Percentiles rank a stretch among this genome's conserved stretches.
These are phyloP conservation scores for Aplysina aerophoba DNA, from an alignment of 37 sponge, comb jelly and placozoan genomes.

Conservation along the genomic window DNA sequence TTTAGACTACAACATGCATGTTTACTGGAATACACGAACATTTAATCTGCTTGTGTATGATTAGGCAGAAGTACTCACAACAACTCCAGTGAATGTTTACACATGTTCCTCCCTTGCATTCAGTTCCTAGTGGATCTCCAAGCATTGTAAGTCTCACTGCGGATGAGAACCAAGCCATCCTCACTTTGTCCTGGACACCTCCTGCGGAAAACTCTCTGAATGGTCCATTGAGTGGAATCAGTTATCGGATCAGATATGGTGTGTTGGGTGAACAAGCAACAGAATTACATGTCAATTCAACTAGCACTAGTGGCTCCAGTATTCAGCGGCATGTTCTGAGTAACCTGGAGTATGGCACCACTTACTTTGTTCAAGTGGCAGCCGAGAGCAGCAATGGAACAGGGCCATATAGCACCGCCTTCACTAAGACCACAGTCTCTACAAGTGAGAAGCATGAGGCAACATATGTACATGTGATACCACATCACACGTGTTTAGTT, in stretches of 20 bases:
- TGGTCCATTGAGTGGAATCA: constrained; percentile 1
- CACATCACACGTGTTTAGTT: no score
- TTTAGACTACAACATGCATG: neutral
- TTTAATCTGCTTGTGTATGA: neutral
- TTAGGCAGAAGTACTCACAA: neutral
- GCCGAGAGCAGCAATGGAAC: constrained; percentile 25
- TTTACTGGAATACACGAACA: neutral
- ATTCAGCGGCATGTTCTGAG: neutral
- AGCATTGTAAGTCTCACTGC: neutral
- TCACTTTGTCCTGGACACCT: constrained; percentile 9
- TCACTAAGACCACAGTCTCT: neutral
- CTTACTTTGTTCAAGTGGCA: neutral
- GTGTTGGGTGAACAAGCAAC: neutral
- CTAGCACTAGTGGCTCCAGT: no score
- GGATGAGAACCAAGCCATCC: neutral
- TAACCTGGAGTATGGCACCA: neutral
- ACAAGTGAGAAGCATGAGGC: neutral
- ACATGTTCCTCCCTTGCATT: neutral
- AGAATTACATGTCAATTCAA: neutral
- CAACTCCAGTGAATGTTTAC: no score
- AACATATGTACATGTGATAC: no score
- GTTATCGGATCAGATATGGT: neutral
- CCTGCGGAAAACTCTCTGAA: neutral
- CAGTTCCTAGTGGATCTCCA: constrained; percentile 25
- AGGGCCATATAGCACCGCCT: constrained; percentile 1